These are phyloP conservation scores for Cosmia trapezina DNA, from an alignment of 2,888 invertebrate genomes.

Conservation along the genomic window DNA sequence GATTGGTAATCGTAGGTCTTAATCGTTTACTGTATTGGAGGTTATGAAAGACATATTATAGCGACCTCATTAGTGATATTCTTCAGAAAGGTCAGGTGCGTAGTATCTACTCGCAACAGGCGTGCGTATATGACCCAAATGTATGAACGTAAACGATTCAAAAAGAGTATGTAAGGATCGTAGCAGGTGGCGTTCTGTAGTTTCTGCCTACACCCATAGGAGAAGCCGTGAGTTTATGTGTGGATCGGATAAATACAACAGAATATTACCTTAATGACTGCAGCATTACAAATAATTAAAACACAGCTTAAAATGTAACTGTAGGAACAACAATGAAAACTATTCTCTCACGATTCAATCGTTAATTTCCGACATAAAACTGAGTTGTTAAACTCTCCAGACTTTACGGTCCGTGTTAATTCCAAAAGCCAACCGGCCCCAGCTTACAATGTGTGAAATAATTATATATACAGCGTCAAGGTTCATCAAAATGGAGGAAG, in stretches of 20 bases:
- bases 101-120: not conserved
- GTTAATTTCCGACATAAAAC: slow-evolving; percentile 73
- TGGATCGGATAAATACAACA: not conserved
- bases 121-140: not conserved
- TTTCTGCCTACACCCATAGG: not conserved
- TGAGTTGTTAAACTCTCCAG: slow-evolving; percentile 62
- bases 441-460: slow-evolving; percentile 59
- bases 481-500: slow-evolving; percentile 29
- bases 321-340: slow-evolving; percentile 59
- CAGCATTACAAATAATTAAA: not conserved
- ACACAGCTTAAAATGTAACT: slow-evolving; percentile 49
- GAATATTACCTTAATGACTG: not conserved
- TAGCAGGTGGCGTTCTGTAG: not conserved
- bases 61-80: not conserved
- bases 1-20: not conserved
- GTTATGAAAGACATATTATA: too few relatives aligned
- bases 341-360: slow-evolving; percentile 71
- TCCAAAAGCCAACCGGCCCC: slow-evolving; percentile 52
- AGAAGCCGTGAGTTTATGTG: not conserved
- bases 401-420: slow-evolving; percentile 68
- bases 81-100: not conserved
- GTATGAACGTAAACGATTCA: not conserved
- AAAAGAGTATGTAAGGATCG: not conserved
- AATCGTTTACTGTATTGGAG: not conserved
- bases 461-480: slow-evolving; percentile 40